These are phyloP conservation scores for Artibeus lituratus DNA, from an alignment of 2,797 vertebrate species.

Conservation along the genomic window DNA sequence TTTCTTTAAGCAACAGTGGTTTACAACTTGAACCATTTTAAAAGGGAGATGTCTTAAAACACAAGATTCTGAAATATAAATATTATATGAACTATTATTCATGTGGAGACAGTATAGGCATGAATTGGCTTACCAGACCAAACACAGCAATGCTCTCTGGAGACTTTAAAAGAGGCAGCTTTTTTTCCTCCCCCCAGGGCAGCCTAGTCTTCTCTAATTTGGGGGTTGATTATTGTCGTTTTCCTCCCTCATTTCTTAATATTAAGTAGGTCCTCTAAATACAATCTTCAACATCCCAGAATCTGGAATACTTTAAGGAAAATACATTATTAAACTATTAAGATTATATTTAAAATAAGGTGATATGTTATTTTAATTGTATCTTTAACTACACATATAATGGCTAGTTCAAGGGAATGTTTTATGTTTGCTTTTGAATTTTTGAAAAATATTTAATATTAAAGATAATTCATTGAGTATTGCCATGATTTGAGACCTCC, in stretches of 20 bases:
- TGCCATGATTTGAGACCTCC: background rate
- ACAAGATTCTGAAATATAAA: constrained; percentile 29
- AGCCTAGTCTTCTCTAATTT: background rate
- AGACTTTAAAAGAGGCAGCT: background rate
- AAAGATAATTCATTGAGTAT: background rate
- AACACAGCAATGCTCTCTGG: background rate
- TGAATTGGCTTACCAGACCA: background rate
- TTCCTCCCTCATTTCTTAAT: background rate
- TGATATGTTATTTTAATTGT: background rate
- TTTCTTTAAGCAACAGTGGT: background rate
- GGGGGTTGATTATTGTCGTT: background rate
- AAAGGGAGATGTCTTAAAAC: background rate
- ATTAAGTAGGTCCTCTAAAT: background rate
- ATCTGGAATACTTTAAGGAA: background rate
- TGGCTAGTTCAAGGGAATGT: background rate
- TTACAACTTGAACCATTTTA: background rate
- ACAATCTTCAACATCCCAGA: background rate
- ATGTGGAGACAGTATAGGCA: background rate
- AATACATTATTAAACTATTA: background rate
- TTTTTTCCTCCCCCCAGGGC: background rate
- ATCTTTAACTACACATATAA: background rate
- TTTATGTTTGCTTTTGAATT: constrained; percentile 22
- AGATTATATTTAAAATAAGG: background rate
- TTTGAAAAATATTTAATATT: background rate
- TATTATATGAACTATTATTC: background rate